These are phyloP conservation scores for Calyptommatus sinebrachiatus DNA, from an alignment of 2,113 vertebrate species.

Conservation along the genomic window DNA sequence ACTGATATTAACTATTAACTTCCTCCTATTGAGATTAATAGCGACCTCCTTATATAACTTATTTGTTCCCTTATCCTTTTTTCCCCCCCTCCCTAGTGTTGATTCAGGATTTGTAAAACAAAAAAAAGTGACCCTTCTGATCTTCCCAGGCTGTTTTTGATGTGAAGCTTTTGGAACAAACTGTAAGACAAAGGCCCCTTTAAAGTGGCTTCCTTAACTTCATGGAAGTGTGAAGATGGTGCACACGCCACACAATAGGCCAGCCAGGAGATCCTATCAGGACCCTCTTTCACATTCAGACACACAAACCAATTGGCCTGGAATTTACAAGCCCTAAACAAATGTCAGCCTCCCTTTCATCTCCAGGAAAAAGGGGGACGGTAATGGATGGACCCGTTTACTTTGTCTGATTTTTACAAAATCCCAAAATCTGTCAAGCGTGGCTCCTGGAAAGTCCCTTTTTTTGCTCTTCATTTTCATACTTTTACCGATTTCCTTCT, in stretches of 20 bases:
- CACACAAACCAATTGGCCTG: conserved; percentile 75
- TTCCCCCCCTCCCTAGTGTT: conserved; percentile 9
- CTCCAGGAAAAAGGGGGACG: conserved; percentile 57
- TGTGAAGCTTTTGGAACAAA: conserved; percentile 76
- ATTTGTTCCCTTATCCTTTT: conserved; percentile 62
- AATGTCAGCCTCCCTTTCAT: conserved; percentile 75
- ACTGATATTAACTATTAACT: conserved; percentile 12
- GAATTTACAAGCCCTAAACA: conserved; percentile 80
- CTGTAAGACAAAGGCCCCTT: conserved; percentile 79
- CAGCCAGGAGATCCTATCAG: conserved; percentile 72
- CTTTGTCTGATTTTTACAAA: conserved; percentile 29
- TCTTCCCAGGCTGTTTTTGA: conserved; percentile 75
- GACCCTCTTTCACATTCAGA: conserved; percentile 73
- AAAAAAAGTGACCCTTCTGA: conserved; percentile 61
- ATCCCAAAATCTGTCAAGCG: conserved; percentile 1
- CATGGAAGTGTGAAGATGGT: conserved; percentile 80
- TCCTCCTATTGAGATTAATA: conserved; percentile 26
- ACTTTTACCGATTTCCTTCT: too few species aligned
- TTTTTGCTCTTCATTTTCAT: too few species aligned
- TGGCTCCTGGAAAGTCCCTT: conserved; percentile 4
- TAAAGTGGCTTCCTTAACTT: conserved; percentile 77
- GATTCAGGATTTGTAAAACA: conserved; percentile 22
- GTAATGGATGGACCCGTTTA: conserved; percentile 52
- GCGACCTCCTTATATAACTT: conserved; percentile 13
- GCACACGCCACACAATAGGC: conserved; percentile 76